phyloP scores from a whole-genome alignment of 2,888 invertebrate species.

The Aspidapion aeneum region DNA sequence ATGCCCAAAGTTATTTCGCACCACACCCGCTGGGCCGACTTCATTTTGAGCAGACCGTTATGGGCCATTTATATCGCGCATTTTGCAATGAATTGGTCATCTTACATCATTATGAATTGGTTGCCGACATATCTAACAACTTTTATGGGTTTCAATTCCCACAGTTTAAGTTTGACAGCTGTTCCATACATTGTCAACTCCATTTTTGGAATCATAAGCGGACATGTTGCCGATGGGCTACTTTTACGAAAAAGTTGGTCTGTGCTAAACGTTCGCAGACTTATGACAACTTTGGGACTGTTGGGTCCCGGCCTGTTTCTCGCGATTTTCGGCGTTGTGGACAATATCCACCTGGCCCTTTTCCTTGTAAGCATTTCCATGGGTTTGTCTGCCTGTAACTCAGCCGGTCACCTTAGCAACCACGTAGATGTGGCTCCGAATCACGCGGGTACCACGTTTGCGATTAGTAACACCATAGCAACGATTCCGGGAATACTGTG shows the following conservation, averaged over 20 bases:
- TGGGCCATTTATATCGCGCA: constrained; percentile 74
- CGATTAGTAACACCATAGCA: constrained; percentile 71
- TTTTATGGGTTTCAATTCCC: constrained; percentile 60
- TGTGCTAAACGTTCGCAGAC: constrained; percentile 62
- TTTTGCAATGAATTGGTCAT: constrained; percentile 78
- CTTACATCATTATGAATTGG: constrained; percentile 79
- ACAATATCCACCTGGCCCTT: constrained; percentile 64
- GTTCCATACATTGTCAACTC: constrained; percentile 73
- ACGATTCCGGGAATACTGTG: constrained; percentile 73
- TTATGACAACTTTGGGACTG: constrained; percentile 70
- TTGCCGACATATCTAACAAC: constrained; percentile 67
- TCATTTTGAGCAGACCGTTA: constrained; percentile 63
- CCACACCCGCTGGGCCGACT: constrained; percentile 61
- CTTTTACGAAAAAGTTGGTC: constrained; percentile 54
- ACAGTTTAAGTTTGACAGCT: constrained; percentile 68
- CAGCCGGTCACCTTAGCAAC: constrained; percentile 72
- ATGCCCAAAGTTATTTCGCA: constrained; percentile 54
- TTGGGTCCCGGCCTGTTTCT: constrained; percentile 69
- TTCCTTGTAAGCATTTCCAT: constrained; percentile 70
- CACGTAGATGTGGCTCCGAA: constrained; percentile 76
- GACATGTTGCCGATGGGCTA: constrained; percentile 68
- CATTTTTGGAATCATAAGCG: constrained; percentile 64
- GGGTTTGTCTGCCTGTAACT: constrained; percentile 72
- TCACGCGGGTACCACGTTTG: constrained; percentile 73
- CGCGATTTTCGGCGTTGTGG: constrained; percentile 66